Percentiles rank a stretch among this genome's conserved stretches.
Evolutionary conservation across 2,113 vertebrate species (phyloP).

Genomic region (Oenanthe oenanthe): DNA sequence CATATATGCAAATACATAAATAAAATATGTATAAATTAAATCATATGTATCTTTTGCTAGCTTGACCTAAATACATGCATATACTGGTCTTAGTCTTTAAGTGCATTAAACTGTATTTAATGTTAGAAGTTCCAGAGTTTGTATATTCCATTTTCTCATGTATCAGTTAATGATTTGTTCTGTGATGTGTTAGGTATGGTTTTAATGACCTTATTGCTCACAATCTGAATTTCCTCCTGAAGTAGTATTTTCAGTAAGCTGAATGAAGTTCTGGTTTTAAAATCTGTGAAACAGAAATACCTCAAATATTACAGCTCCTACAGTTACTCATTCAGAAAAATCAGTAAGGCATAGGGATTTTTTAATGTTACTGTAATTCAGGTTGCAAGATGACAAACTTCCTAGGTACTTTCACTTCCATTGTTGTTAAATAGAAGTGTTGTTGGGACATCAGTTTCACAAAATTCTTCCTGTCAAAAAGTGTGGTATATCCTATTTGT

Average conservation of each 20-base stretch:
- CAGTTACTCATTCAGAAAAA: not conserved
- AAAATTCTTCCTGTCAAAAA: not conserved
- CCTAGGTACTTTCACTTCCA: not conserved
- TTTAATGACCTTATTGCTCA: not conserved
- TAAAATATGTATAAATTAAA: not conserved
- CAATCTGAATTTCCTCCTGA: not conserved
- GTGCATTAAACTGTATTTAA: not conserved
- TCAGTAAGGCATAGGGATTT: not conserved
- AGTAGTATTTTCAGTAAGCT: not conserved
- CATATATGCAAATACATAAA: not conserved
- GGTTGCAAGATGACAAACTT: not conserved
- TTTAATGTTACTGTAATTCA: not conserved
- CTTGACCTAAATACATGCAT: not conserved
- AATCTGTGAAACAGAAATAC: not conserved
- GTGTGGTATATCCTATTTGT: not conserved
- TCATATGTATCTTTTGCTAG: not conserved
- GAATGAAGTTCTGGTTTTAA: not conserved
- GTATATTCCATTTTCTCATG: fast-evolving
- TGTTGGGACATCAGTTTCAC: not conserved
- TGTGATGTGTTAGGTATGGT: not conserved
- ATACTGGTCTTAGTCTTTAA: not conserved
- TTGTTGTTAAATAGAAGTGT: not conserved
- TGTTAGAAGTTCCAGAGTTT: not conserved
- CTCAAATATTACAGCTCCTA: not conserved
- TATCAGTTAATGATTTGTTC: not conserved